Base-by-base conservation (phyloP, 2,113 vertebrate genomes). In the Chaenogobius annularis region DNA sequence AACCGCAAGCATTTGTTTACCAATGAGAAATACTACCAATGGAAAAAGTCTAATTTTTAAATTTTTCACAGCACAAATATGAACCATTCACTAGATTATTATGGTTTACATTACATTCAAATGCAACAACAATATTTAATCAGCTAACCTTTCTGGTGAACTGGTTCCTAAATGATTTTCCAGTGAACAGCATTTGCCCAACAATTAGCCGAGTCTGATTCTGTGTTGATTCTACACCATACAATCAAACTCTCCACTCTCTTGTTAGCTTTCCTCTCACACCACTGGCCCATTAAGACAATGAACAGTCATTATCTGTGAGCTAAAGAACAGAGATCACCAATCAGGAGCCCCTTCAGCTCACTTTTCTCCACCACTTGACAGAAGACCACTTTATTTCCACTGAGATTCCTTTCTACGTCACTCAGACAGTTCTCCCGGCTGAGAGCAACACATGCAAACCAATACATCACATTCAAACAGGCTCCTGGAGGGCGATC, bases 311-410 rank as follows among this genome's bases (percentile, higher is more conserved):
- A 83, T 86, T 82, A 84, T 61, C 64, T 12, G 70, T 75, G 7
- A 56, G 78, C 69, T 79, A 44, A 68, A 79, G 78, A 59, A 58
- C 69, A 54, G 63, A 37, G 65, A 68, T 68, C 55, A 47, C 69
- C 76, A 83, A 85, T 89, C 80, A 86, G 65, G 77, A 48, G 23
- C 55, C 78, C 75, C 75, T 70, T 66, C 2, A 13, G 63, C 55
- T 64, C 50, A 61, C 58, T 84, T 59, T 61, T 61, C 59, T 52
- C 47, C 78, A 72, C 44, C 43, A 20, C 58, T 82, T 55, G 74
- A 37, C 64, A 74, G 40, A 82, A 66, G 80, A 84, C 72, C 73
- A 78, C 84, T 88, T 86, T 72, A 89, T 87, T 87, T 85, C 61
- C 65, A 68, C 65, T 50, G 37, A 20, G 74, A 74, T 74, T 63